Evolutionary conservation across 2,797 vertebrate genomes (phyloP), one percentile per base, ranked within the genome.

Genomic region (Poeciliopsis infans): DNA sequence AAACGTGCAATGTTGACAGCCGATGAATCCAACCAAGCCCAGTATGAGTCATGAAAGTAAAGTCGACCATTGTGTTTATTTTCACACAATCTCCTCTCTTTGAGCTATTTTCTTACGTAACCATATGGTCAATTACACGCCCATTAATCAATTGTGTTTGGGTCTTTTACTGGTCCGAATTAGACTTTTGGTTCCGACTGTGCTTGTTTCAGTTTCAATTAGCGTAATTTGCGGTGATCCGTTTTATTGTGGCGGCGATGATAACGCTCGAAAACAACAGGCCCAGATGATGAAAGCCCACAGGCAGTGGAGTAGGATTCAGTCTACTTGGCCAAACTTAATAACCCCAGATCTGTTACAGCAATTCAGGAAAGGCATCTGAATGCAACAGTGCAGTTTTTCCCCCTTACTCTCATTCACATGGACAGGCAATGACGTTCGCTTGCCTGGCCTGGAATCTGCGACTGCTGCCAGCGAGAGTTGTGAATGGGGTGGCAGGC

Each of bases 401-500:
- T 79, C 84, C 91, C 85, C 84, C 77, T 84, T 83, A 83, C 91
- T 89, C 87, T 93, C 91, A 94, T 93, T 94, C 93, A 94, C 82
- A 88, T 88, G 23, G 78, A 92, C 87, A 88, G 88, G 76, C 64
- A 81, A 90, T 94, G 92, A 94, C 90, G 91, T 91, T 87, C 73
- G 74, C 87, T 88, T 31, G 78, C 88, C 87, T 92, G 88, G 91
- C 84, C 81, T 83, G 90, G 89, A 94, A 93, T 93, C 91, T 91
- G 79, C 64, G 10, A 78, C 72, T 33, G 83, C 88, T 92, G 92
- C 94, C 92, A 93, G 87, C 64, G 53, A 70, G 87, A 93, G 86
- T 93, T 93, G 92, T 95, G 94, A 95, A 94, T 95, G 93, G 91
- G 84, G 81, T 91, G 76, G 80, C 85, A 79, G 64, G 77, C 84